These are phyloP conservation scores for Gobiocypris rarus DNA, from an alignment of 2,113 vertebrate species.

Conservation along the genomic window DNA sequence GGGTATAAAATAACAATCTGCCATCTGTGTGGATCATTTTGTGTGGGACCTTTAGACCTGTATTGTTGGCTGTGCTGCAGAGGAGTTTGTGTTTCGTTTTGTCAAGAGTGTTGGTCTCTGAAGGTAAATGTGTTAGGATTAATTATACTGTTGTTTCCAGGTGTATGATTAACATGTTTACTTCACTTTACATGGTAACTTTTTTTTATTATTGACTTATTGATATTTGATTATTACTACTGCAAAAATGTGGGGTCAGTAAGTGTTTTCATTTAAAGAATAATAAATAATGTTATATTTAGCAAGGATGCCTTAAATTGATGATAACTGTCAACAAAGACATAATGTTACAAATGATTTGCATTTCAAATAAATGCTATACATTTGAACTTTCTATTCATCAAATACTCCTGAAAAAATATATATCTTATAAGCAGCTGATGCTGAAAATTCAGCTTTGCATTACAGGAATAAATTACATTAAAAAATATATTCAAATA, in stretches of 20 bases:
- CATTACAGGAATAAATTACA: neutral
- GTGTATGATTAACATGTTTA: neutral
- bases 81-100: neutral
- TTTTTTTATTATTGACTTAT: neutral
- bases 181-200: neutral
- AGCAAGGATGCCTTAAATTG: neutral
- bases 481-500: neutral
- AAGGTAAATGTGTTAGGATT: constrained; percentile 12
- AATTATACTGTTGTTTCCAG: neutral
- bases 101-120: constrained; percentile 4
- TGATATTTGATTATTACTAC: neutral
- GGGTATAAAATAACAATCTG: constrained; percentile 11
- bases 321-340: neutral
- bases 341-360: neutral
- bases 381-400: neutral
- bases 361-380: neutral
- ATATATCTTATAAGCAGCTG: neutral
- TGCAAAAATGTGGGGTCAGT: too few species aligned
- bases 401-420: neutral
- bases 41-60: neutral
- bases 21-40: constrained; percentile 17
- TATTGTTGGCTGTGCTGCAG: neutral
- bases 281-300: neutral
- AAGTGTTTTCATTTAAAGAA: too few species aligned
- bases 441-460: neutral